Evolutionary conservation across 1,140 invertebrate species (phyloP), one percentile per base, ranked within the genome.

Genomic region (Meteorus sp.): DNA sequence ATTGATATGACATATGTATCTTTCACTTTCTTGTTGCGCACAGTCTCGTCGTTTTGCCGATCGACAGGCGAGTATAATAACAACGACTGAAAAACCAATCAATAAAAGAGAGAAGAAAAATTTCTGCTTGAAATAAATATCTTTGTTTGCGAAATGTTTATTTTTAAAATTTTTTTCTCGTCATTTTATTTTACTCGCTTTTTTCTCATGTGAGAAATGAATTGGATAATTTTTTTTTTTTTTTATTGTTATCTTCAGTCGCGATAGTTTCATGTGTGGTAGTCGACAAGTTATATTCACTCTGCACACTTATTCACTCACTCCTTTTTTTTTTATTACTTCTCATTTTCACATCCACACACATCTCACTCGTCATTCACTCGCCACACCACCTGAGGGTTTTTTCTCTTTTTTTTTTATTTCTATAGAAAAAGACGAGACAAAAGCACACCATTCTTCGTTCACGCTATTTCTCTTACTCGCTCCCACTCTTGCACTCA

Each of bases 1-100:
- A 6, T 29, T 29, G 9, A 33, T 44, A 55, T 29, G 13, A 37
- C 9, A 37, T 31, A 39, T 61, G 41, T 50, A 45, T 60, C 23
- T 37, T n/a, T 31, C 13, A 41, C 17, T 57, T 57, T 57, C 39
- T 53, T 55, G 47, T 70, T 69, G 71, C 76, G 77, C 72, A 77
- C 76, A 79, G 77, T 71, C 68, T 76, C 64, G 64, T 51, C 71
- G 77, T 80, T 55, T 68, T 74, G 59, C 73, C 77, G 72, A 59
- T 80, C 62, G 69, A 72, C 66, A 77, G 76, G 77, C 76, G 77
- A 80, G 78, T 79, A 79, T 76, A 70, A 51, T 33, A 7, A 59
- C 37, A 62, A 41, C 59, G 48, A 33, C 33, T 31, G 53, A 25
- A 33, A 55, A 37, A 44, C 33, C 35, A 41, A 53, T 15, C 50